Percentiles rank a stretch among this genome's conserved stretches.
Conservation (phyloP, 2,888 invertebrate species). For the Apoderus coryli region DNA sequence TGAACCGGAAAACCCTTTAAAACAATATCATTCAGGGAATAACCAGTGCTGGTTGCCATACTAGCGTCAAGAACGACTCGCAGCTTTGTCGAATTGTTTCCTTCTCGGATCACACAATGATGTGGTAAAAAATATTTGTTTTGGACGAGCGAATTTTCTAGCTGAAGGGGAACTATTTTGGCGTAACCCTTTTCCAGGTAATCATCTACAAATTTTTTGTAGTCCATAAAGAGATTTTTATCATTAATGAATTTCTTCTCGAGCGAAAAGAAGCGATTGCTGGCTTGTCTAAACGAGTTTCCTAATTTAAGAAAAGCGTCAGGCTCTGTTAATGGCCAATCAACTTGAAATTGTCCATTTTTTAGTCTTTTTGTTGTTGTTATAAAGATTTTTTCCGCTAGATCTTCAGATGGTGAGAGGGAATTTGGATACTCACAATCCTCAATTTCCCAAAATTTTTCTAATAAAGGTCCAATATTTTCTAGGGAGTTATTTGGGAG, state of each 20-base stretch:
- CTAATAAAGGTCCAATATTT: no score
- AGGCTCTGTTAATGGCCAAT: conserved; percentile 3
- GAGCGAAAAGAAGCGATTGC: not conserved
- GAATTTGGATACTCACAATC: no score
- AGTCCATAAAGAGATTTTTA: not conserved
- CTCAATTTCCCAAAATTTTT: conserved; percentile 13
- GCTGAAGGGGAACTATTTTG: conserved; percentile 6
- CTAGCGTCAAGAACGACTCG: conserved; percentile 8
- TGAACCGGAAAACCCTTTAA: conserved; percentile 10
- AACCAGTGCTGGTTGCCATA: conserved; percentile 6
- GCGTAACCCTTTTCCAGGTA: not conserved
- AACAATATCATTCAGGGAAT: conserved; percentile 7
- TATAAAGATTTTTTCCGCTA: no score
- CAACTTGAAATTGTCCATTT: conserved; percentile 3
- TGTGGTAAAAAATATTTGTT: conserved; percentile 13
- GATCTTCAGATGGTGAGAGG: no score
- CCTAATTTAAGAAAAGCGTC: conserved; percentile 6
- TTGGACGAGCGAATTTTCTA: conserved; percentile 3
- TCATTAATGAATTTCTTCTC: not conserved
- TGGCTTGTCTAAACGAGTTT: not conserved
- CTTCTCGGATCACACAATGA: conserved; percentile 9
- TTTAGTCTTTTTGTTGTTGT: no score
- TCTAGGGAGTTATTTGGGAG: no score
- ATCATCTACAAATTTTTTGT: not conserved
- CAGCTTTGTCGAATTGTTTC: conserved; percentile 9